Evolutionary conservation across 1,140 invertebrate species (phyloP).

Genomic region (Coptotermes formosanus): DNA sequence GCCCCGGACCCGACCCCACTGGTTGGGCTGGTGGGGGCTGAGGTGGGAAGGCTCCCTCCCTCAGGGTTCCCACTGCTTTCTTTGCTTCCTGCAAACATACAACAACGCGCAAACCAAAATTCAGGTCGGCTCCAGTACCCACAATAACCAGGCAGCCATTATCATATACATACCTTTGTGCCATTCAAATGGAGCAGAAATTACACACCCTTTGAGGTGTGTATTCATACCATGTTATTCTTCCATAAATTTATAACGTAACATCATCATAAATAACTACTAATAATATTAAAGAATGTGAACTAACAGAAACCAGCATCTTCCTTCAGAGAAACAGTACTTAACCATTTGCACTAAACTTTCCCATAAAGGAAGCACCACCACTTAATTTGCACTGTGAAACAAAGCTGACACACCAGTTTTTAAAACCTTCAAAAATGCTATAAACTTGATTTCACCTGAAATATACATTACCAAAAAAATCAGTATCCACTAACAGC

Average conservation of each 20-base stretch:
- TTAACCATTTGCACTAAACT: neutral
- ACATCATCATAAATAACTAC: too few species aligned
- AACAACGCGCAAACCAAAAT: slow-evolving; percentile 32
- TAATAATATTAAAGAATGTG: too few species aligned
- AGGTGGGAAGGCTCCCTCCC: slow-evolving; percentile 54
- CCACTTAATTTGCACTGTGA: too few species aligned
- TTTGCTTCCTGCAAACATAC: slow-evolving; percentile 44
- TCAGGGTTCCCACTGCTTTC: slow-evolving; percentile 51
- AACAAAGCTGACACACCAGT: too few species aligned
- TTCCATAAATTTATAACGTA: too few species aligned
- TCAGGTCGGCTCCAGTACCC: slow-evolving; percentile 20
- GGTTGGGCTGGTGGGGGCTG: slow-evolving; percentile 62
- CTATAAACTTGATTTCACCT: too few species aligned
- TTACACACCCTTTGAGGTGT: neutral
- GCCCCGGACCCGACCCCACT: slow-evolving; percentile 36
- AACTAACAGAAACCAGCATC: neutral
- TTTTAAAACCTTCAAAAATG: too few species aligned
- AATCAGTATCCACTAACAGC: too few species aligned
- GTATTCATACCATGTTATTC: too few species aligned
- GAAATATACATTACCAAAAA: too few species aligned
- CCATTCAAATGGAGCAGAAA: neutral
- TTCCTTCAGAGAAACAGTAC: neutral
- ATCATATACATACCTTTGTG: slow-evolving; percentile 1
- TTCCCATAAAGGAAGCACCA: neutral
- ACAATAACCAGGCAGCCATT: neutral